Base-by-base conservation (phyloP, 1,140 invertebrate species). In the Drosophila punjabiensis region DNA sequence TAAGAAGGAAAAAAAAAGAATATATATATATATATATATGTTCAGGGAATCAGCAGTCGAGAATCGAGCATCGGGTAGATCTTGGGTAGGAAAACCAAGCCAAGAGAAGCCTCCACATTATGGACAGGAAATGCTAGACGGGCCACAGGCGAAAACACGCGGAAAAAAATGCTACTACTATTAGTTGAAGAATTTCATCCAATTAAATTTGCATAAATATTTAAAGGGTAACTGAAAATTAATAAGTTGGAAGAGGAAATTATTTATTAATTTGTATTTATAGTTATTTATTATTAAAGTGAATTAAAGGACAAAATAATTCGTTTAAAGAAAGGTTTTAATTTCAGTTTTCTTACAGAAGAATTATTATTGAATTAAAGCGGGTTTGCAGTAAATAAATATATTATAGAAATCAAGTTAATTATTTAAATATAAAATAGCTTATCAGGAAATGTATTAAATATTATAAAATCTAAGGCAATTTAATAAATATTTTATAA, bases 71-170 rank as follows among this genome's bases (percentile, higher is more conserved):
- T 56, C 28, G 28, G 28, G 3, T 5, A 16, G 43, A 47, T 47
- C 45, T 24, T 32, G 16, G 50, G 16, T 53, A 28, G 20, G 41
- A 20, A 35, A 67, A 63, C 32, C 59, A 37, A 53, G 66, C 28
- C 55, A 58, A 58, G 65, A 55, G 48, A n/a, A 71, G 50, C 50
- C 65, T 56, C 52, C 59, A 69, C 56, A 81, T 76, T 76, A 62
- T 45, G 71, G 74, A 85, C 82, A 85, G 82, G 82, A 85, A 85
- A 85, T 86, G 82, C 83, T 64, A 43, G 67, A 56, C 67, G 59
- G 48, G 69, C 64, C 70, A 61, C 20, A 65, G 47, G 60, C 39
- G 11, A 45, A 45, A 47, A 45, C 59, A 67, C 64, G 64, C 64
- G 59, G 16, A 67, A 45, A 67, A 66, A 67, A 64, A 64, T 64